A percentile compares a stretch with the other conserved stretches of the same genome.
Evolutionary conservation across 2,888 invertebrate species (phyloP).

Genomic region (Agonopterix arenella): DNA sequence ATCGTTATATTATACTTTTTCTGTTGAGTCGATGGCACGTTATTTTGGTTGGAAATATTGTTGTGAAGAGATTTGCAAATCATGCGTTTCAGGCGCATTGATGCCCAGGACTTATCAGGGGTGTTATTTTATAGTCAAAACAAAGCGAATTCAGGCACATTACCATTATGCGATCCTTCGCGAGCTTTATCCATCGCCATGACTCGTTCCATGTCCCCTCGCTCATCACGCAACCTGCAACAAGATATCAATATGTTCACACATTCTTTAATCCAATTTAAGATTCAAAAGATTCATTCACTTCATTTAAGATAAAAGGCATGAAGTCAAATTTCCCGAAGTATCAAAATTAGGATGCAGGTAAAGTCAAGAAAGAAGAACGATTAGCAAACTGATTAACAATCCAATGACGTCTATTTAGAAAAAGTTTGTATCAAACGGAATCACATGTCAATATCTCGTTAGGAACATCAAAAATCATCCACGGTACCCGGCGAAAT

Average conservation of each 20-base stretch:
- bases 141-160: slow-evolving; percentile 21
- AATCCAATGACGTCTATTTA: neutral
- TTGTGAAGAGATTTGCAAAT: too few relatives aligned
- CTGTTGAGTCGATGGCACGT: too few relatives aligned
- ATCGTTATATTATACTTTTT: too few relatives aligned
- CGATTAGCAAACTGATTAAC: neutral
- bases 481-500: slow-evolving; percentile 59
- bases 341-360: neutral
- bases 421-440: slow-evolving; percentile 3
- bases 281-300: too few relatives aligned
- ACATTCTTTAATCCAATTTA: neutral
- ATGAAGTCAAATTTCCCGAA: too few relatives aligned
- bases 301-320: too few relatives aligned
- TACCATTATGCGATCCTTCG: slow-evolving; percentile 93
- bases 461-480: slow-evolving; percentile 50
- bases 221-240: slow-evolving; percentile 91
- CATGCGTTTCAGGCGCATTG: too few relatives aligned
- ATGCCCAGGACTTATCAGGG: too few relatives aligned
- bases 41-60: too few relatives aligned
- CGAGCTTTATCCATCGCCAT: slow-evolving; percentile 89
- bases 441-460: slow-evolving; percentile 39
- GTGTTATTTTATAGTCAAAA: neutral
- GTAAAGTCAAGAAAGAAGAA: neutral
- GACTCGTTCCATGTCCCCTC: slow-evolving; percentile 89
- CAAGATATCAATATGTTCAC: slow-evolving; percentile 30